Percentiles rank a stretch among this genome's conserved stretches.
Conservation (phyloP, 2,888 invertebrate species). For the Hesperia comma region DNA sequence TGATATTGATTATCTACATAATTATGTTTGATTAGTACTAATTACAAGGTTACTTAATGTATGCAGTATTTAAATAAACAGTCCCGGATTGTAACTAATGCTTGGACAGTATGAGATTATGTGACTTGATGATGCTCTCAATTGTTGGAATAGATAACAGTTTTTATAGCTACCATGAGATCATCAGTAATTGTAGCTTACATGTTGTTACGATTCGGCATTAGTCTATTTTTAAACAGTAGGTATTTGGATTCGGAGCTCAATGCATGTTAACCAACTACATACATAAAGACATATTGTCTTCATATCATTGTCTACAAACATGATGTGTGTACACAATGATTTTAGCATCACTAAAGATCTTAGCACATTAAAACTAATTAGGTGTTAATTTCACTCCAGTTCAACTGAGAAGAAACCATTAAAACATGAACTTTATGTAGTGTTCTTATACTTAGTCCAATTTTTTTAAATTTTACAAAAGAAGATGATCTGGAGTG, state of each 20-base stretch:
- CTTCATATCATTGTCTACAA: too few species aligned
- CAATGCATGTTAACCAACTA: too few species aligned
- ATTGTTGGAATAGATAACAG: background rate
- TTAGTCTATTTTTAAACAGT: background rate
- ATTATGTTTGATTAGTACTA: background rate
- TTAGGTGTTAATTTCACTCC: too few species aligned
- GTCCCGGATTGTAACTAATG: background rate
- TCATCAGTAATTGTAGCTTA: background rate
- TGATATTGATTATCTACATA: background rate
- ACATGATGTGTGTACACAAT: too few species aligned
- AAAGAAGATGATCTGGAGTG: too few species aligned
- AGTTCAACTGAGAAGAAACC: too few species aligned
- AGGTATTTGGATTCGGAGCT: background rate
- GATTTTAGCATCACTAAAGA: too few species aligned
- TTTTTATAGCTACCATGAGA: background rate
- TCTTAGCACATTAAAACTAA: too few species aligned
- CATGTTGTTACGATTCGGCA: background rate
- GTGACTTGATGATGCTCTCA: constrained; percentile 1
- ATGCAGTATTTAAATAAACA: background rate
- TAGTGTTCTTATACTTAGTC: too few species aligned
- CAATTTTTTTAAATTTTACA: too few species aligned
- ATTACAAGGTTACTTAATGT: background rate
- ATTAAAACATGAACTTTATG: too few species aligned
- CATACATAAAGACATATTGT: too few species aligned
- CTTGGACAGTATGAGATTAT: constrained; percentile 2